These are phyloP conservation scores for Agrenia bidenticulata DNA, from an alignment of 2,888 invertebrate genomes.

Conservation along the genomic window DNA sequence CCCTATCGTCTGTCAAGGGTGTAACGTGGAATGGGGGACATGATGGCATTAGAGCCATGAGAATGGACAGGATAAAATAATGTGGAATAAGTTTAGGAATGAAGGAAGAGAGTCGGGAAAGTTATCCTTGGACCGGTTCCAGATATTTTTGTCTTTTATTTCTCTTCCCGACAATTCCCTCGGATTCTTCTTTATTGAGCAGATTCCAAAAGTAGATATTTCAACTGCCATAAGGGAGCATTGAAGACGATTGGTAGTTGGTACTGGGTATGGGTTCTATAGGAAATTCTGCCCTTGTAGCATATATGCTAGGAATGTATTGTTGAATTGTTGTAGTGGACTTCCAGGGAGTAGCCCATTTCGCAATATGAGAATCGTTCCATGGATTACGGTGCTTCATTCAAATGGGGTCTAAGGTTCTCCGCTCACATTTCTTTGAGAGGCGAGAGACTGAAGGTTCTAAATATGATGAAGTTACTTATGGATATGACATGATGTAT, in stretches of 20 bases:
- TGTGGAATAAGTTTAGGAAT: conserved; percentile 11
- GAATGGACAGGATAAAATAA: conserved; percentile 7
- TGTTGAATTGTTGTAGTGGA: too few species aligned
- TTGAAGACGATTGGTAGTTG: too few species aligned
- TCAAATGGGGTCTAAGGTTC: conserved; percentile 6
- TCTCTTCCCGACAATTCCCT: conserved; percentile 24
- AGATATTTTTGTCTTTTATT: conserved; percentile 36
- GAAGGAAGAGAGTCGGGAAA: conserved; percentile 17
- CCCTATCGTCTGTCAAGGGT: conserved; percentile 1
- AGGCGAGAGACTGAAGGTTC: too few species aligned
- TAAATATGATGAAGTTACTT: too few species aligned
- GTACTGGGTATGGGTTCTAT: too few species aligned
- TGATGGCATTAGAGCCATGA: not conserved
- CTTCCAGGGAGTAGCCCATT: conserved; percentile 4
- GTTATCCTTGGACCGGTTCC: conserved; percentile 36
- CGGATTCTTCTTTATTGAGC: conserved; percentile 14
- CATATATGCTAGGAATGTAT: too few species aligned
- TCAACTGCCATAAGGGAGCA: conserved; percentile 1
- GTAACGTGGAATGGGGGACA: not conserved
- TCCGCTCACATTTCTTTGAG: too few species aligned
- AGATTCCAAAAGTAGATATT: conserved; percentile 21
- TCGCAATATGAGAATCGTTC: conserved; percentile 1
- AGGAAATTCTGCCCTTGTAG: too few species aligned
- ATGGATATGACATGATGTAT: too few species aligned
- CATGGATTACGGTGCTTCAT: conserved; percentile 5